Conservation (phyloP, 1,140 invertebrate species). For the Acyrthosiphon pisum region DNA sequence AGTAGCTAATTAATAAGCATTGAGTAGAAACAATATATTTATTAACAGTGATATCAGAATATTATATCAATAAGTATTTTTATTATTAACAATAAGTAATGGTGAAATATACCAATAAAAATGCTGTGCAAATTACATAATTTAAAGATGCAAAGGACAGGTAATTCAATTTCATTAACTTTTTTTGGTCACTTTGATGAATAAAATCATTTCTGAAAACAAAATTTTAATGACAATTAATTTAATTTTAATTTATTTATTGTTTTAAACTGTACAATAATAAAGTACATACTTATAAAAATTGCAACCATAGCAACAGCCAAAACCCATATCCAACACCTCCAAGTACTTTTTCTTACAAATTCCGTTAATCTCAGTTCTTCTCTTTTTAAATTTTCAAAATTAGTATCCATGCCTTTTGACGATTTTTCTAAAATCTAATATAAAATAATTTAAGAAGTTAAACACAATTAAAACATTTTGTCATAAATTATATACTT, state of each 20-base stretch:
- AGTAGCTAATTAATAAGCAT: neutral
- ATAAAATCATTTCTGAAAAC: constrained; percentile 77
- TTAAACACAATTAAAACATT: neutral
- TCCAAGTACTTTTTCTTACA: constrained; percentile 80
- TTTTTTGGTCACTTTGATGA: constrained; percentile 80
- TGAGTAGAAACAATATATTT: neutral
- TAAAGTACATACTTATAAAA: constrained; percentile 79
- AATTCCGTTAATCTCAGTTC: constrained; percentile 83
- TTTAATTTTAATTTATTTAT: neutral
- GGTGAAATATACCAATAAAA: neutral
- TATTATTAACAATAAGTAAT: neutral
- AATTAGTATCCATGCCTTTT: constrained; percentile 80
- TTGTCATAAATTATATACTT: constrained; percentile 66
- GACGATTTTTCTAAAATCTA: constrained; percentile 78
- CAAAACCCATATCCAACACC: constrained; percentile 94
- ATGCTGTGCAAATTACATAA: neutral
- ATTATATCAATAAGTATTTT: constrained; percentile 9
- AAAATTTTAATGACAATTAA: neutral
- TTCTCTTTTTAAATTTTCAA: constrained; percentile 78
- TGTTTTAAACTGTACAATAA: neutral
- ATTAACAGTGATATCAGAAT: neutral
- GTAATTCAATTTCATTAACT: constrained; percentile 59
- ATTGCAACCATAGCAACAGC: constrained; percentile 81
- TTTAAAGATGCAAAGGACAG: neutral
- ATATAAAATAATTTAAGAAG: constrained; percentile 61